Evolutionary conservation across 2,113 vertebrate species (phyloP), one percentile per base, ranked within the genome.

Genomic region (Nymphicus hollandicus): DNA sequence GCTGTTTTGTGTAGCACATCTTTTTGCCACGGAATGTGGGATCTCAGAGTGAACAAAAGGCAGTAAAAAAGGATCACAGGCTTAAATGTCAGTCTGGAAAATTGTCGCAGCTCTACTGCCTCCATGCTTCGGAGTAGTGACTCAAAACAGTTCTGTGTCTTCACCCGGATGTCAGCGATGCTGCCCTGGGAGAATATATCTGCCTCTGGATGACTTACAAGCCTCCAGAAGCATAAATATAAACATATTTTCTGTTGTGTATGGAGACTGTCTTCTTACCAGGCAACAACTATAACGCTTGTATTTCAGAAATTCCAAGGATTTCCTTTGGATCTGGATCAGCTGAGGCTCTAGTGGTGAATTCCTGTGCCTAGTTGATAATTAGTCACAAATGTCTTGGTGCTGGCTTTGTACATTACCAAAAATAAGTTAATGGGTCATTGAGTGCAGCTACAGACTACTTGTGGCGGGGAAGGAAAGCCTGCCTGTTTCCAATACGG

Each of bases 281-380:
- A 91, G 70, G 81, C 93, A 97, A 79, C 73, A 47, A 93, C 69
- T 50, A 41, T 39, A 86, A 16, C 27, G 47, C 94, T 73, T 80
- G 55, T 94, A 64, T 93, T 93, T 88, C 77, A 93, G 83, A 91
- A 94, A 95, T 91, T 89, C 83, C 53, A 46, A 86, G 86, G 92
- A 88, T 94, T 95, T 96, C 92, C 96, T 95, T 93, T 96, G 95
- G 84, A 95, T 84, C 41, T 72, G 81, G 73, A 91, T 91, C 88
- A 94, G 70, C 86, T 61, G 89, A 92, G 37, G 72, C 85, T 70
- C 61, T 78, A 70, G 73, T 25, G 41, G 37, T 91, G 86, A 89
- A 81, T 97, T 95, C 86, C 70, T 91, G 46, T 94, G 78, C 89
- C 69, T 85, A 41, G 44, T 15, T 95, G 77, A 94, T 93, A 96